phyloP scores from a whole-genome alignment of 1,140 invertebrate genomes.

The Drosophila ficusphila region DNA sequence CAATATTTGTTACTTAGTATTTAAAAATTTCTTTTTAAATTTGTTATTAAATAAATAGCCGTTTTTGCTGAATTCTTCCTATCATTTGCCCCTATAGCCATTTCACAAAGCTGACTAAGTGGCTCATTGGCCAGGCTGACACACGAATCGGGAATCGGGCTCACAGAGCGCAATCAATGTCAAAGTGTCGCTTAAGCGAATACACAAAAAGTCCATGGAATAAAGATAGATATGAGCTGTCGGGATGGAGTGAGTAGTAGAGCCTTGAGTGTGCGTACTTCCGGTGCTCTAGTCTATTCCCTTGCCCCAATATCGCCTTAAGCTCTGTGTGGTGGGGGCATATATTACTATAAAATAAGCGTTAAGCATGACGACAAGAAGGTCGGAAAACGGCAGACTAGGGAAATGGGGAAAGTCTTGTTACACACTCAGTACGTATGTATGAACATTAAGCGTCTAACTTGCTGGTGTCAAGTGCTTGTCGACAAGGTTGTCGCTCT shows the following conservation, averaged over 20 bases:
- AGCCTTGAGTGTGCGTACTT: conserved; percentile 43
- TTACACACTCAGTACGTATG: conserved; percentile 38
- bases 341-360: conserved; percentile 68
- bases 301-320: conserved; percentile 34
- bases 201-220: conserved; percentile 43
- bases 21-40: too few species aligned
- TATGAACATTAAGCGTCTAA: conserved; percentile 67
- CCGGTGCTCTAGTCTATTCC: conserved; percentile 37
- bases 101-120: conserved; percentile 4
- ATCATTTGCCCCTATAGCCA: background rate
- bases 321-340: conserved; percentile 42
- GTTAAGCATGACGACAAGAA: conserved; percentile 45
- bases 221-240: conserved; percentile 42
- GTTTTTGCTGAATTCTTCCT: background rate
- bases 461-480: conserved; percentile 72
- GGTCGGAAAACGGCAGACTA: background rate
- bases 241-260: conserved; percentile 8
- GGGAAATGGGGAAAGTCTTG: conserved; percentile 2
- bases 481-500: conserved; percentile 61
- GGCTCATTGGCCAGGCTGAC: conserved; percentile 27
- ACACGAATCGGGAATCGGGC: conserved; percentile 30
- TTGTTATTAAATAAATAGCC: background rate
- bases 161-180: conserved; percentile 53
- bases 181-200: conserved; percentile 52
- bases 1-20: too few species aligned